Evolutionary conservation across 92 coral and sea anemone genomes (phyloP), one percentile per base, ranked within the genome.

Genomic region (Paramuricea clavata): DNA sequence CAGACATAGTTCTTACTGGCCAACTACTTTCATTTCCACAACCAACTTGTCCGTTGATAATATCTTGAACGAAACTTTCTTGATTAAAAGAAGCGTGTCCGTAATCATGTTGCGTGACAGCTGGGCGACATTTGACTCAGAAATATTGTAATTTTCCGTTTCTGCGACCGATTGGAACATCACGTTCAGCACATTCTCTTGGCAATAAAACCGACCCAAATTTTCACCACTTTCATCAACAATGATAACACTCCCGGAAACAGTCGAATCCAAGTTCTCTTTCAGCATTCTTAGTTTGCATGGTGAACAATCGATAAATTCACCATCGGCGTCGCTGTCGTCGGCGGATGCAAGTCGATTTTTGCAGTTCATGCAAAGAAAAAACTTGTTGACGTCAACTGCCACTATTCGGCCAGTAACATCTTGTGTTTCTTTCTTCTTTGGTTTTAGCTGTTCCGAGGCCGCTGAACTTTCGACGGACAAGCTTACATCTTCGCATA

Each of bases 281-380:
- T 87, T 81, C 25, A 78, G 72, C 71, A 87, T 87, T 44, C 62
- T 56, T 31, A 49, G 64, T 68, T 82, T 82, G 78, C 91, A 82
- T 74, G 25, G 50, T 74, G 88, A 75, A 43, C 91, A 88, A 39
- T 88, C 59, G 17, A 83, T 67, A 83, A 62, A 70, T 36, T 70
- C 41, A 61, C 76, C 35, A 25, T 28, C 27, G 25, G 10, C 65
- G 27, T 23, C 68, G 82, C 81, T 72, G 17, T 81, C 87, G 44
- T 69, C 86, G 60, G 86, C 43, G 69, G 54, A 87, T 12, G 60
- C 71, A 49, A 81, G 71, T 32, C 74, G 82, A 78, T 56, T 79
- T 73, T 88, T 88, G 91, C 81, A 82, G 59, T 42, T 83, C 49
- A 88, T 60, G 73, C 91, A 88, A 74, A 88, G 52, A 67, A 71